These are phyloP conservation scores for Micrasema minimum DNA, from an alignment of 1,140 invertebrate genomes.

Conservation along the genomic window DNA sequence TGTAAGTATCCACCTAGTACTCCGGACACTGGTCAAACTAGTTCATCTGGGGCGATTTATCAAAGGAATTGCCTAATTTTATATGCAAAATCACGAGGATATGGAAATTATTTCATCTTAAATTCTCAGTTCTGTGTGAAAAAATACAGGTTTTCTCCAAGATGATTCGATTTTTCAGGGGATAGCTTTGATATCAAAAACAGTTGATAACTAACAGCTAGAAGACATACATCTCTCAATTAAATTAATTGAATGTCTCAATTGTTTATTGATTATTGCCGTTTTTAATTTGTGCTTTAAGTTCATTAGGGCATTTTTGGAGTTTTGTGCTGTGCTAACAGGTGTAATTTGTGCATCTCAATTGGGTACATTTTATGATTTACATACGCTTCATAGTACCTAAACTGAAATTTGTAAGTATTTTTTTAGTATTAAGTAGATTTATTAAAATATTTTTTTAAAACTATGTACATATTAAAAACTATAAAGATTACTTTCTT, in stretches of 20 bases:
- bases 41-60: slow-evolving; percentile 5
- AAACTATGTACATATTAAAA: too few species aligned
- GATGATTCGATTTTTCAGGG: neutral
- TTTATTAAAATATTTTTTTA: too few species aligned
- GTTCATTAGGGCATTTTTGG: too few species aligned
- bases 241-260: neutral
- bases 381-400: too few species aligned
- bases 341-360: too few species aligned
- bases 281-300: too few species aligned
- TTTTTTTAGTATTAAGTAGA: too few species aligned
- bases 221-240: slow-evolving; percentile 8
- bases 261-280: too few species aligned
- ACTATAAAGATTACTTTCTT: too few species aligned
- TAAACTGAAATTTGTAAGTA: too few species aligned
- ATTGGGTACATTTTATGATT: too few species aligned
- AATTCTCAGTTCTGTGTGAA: slow-evolving; percentile 2
- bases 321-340: too few species aligned
- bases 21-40: neutral
- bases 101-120: slow-evolving; percentile 21
- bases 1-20: slow-evolving; percentile 3
- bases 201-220: slow-evolving; percentile 7
- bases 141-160: slow-evolving; percentile 6
- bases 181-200: slow-evolving; percentile 3
- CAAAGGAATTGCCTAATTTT: slow-evolving; percentile 13
- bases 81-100: slow-evolving; percentile 9